A percentile compares a stretch with the other conserved stretches of the same genome.
These are phyloP conservation scores for Romanomermis culicivorax DNA, from an alignment of 2,888 invertebrate species.

Conservation along the genomic window DNA sequence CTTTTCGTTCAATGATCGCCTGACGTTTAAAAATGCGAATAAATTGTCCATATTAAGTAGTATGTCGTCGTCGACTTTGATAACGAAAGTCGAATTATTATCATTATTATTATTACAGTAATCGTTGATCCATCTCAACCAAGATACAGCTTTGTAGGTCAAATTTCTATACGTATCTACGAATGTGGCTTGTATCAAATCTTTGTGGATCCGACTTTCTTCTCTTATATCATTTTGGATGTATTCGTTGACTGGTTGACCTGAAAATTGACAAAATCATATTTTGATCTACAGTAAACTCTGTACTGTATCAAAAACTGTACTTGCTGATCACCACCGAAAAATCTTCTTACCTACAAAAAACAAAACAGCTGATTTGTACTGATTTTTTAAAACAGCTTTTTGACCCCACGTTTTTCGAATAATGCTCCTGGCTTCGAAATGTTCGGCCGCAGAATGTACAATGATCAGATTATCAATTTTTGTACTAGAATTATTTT, in stretches of 20 bases:
- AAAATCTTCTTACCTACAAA: neutral
- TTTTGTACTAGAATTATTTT: no score
- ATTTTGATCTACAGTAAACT: no score
- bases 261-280: neutral
- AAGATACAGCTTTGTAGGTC: neutral
- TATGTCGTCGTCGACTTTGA: conserved; percentile 2
- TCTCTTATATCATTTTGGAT: neutral
- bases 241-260: neutral
- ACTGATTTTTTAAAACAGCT: neutral
- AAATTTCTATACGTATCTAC: neutral
- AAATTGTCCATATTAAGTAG: neutral
- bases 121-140: neutral
- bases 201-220: neutral
- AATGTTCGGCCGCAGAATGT: neutral
- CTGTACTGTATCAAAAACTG: no score
- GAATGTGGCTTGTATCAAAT: neutral
- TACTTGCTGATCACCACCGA: neutral
- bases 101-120: neutral
- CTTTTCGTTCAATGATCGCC: neutral
- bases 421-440: neutral
- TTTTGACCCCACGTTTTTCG: conserved; percentile 1
- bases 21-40: neutral
- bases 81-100: neutral
- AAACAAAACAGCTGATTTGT: neutral
- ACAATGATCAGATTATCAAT: neutral